Conservation (phyloP, 2,888 invertebrate genomes). For the Mechanitis messenoides region DNA sequence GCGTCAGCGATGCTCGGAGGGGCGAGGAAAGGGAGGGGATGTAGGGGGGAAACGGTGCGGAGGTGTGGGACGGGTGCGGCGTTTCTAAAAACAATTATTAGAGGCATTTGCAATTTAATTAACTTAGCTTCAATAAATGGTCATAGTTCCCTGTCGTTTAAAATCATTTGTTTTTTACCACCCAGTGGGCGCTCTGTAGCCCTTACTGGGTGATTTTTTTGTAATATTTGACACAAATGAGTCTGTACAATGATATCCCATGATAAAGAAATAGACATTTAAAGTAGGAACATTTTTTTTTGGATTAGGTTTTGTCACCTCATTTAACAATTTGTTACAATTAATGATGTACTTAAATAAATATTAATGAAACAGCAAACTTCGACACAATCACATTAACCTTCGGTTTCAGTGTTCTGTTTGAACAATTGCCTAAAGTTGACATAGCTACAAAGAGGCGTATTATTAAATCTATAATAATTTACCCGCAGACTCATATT, state of each 20-base stretch:
- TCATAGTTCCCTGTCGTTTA: slow-evolving; percentile 12
- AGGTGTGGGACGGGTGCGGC: slow-evolving; percentile 17
- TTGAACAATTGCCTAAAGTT: slow-evolving; percentile 15
- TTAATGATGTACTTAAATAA: neutral
- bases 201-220: neutral
- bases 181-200: neutral
- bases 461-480: slow-evolving; percentile 5
- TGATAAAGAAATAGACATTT: too few relatives aligned
- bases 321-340: neutral
- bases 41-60: neutral
- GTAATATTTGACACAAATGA: too few relatives aligned
- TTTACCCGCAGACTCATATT: slow-evolving; percentile 4
- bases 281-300: too few relatives aligned
- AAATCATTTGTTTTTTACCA: slow-evolving; percentile 15
- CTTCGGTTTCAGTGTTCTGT: slow-evolving; percentile 4
- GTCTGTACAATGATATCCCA: too few relatives aligned
- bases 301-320: neutral
- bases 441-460: slow-evolving; percentile 5
- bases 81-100: slow-evolving; percentile 29
- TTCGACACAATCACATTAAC: slow-evolving; percentile 3
- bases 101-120: slow-evolving; percentile 34
- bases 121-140: slow-evolving; percentile 22
- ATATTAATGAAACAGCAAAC: neutral
- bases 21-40: neutral
- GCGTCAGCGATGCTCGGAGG: slow-evolving; percentile 4